phyloP scores from a whole-genome alignment of 2,113 vertebrate genomes.

The Orientallactaga bullata region DNA sequence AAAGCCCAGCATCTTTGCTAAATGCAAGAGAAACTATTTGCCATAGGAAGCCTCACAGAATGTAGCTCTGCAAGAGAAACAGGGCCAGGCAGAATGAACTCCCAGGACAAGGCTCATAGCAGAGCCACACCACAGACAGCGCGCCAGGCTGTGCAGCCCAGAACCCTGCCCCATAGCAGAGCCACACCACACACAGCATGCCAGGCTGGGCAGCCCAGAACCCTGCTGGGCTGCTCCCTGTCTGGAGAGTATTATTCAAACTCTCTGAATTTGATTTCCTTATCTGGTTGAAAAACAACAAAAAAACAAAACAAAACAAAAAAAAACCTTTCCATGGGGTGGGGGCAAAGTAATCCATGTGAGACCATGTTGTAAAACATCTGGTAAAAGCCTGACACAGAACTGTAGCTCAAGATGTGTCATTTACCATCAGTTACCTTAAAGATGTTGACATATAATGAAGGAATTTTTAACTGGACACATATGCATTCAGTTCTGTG shows the following conservation, averaged over 20 bases:
- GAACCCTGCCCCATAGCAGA: rapidly evolving
- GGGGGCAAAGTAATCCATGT: neutral
- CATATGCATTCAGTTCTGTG: neutral
- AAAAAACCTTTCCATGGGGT: neutral
- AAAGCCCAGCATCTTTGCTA: neutral
- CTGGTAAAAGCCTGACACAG: neutral
- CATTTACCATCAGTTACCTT: neutral
- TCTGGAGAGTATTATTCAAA: neutral
- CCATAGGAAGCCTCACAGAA: no score
- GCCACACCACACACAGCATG: neutral
- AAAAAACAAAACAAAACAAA: neutral
- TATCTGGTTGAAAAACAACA: slow-evolving; percentile 9
- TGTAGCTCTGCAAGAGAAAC: neutral
- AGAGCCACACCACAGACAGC: neutral
- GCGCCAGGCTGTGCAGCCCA: neutral
- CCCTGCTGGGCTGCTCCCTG: neutral
- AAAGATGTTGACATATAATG: neutral
- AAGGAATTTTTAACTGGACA: neutral
- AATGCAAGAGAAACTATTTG: neutral
- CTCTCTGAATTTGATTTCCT: neutral
- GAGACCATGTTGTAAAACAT: neutral
- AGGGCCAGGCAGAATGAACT: neutral
- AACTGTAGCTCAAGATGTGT: neutral
- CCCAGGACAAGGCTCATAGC: neutral
- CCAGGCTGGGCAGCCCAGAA: neutral